phyloP scores from a whole-genome alignment of 2,888 invertebrate species.

The Lagria hirta region DNA sequence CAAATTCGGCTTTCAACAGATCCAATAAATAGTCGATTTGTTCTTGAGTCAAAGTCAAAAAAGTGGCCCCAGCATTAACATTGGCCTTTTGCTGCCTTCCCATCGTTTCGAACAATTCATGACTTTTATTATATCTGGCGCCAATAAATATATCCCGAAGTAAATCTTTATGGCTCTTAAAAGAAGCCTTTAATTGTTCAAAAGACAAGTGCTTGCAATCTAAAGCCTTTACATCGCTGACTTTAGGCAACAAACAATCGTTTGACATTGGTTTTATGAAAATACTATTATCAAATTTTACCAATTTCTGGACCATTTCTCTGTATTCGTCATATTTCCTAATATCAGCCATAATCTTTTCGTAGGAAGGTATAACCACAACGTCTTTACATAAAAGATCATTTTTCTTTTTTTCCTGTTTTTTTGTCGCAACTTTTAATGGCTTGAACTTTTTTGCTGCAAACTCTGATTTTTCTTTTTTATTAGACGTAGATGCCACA shows the following conservation, averaged over 20 bases:
- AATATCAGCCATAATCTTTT: slow-evolving; percentile 34
- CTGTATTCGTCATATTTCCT: slow-evolving; percentile 29
- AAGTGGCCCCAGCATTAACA: no score
- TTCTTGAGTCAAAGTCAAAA: slow-evolving; percentile 41
- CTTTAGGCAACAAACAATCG: slow-evolving; percentile 6
- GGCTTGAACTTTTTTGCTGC: no score
- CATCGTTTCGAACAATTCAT: no score
- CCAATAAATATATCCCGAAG: slow-evolving; percentile 32
- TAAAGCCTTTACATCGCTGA: slow-evolving; percentile 11
- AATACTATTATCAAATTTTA: slow-evolving; percentile 24
- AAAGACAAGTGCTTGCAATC: slow-evolving; percentile 36
- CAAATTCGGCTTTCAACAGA: slow-evolving; percentile 38
- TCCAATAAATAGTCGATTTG: slow-evolving; percentile 40
- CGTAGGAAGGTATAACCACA: slow-evolving; percentile 33
- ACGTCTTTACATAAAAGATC: no score
- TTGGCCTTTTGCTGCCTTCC: not conserved
- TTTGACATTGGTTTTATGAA: slow-evolving; percentile 21
- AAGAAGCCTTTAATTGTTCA: slow-evolving; percentile 29
- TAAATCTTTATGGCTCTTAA: slow-evolving; percentile 28
- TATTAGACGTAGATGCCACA: no score
- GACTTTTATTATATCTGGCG: no score
- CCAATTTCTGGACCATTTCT: slow-evolving; percentile 26
- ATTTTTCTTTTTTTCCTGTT: no score
- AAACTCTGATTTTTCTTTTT: no score
- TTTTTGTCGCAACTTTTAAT: no score